A percentile compares a stretch with the other conserved stretches of the same genome.
Conservation (phyloP, 2,797 vertebrate genomes). For the Distichodus sexfasciatus region DNA sequence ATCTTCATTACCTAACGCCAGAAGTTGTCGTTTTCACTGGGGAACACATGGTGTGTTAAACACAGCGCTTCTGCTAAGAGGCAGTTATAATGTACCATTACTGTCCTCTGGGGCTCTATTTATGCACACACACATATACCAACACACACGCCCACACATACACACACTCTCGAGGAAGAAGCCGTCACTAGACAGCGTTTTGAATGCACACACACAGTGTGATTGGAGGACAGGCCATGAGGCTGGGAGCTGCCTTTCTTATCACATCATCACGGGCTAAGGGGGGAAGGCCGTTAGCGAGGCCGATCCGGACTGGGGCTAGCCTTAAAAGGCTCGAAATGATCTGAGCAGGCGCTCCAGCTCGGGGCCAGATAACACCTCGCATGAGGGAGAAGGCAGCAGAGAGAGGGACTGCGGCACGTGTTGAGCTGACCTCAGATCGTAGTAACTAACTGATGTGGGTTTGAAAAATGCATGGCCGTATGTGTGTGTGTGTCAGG, state of each 20-base stretch:
- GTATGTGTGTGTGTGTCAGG: too few species aligned
- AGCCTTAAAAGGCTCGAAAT: slow-evolving; percentile 55
- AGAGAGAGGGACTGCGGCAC: background rate
- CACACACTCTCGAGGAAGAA: background rate
- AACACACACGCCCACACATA: too few species aligned
- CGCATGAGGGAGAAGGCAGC: background rate
- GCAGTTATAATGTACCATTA: slow-evolving; percentile 23
- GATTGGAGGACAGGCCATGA: slow-evolving; percentile 46
- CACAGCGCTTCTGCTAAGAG: slow-evolving; percentile 6
- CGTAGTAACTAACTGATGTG: too few species aligned
- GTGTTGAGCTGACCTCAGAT: too few species aligned
- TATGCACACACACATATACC: too few species aligned
- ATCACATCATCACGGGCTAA: slow-evolving; percentile 52
- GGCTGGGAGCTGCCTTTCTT: slow-evolving; percentile 39
- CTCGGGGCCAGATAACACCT: background rate
- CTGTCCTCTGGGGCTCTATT: slow-evolving; percentile 31
- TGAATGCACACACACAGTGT: slow-evolving; percentile 50
- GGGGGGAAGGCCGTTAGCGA: slow-evolving; percentile 12
- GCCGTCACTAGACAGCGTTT: slow-evolving; percentile 26
- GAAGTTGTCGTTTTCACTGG: slow-evolving; percentile 47
- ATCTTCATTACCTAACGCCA: slow-evolving; percentile 50
- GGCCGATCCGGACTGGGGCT: background rate
- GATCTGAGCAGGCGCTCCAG: background rate
- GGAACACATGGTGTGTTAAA: slow-evolving; percentile 48
- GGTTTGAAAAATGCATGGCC: too few species aligned